Base-by-base conservation (phyloP, 2,888 invertebrate species). In the Nysson spinosus region DNA sequence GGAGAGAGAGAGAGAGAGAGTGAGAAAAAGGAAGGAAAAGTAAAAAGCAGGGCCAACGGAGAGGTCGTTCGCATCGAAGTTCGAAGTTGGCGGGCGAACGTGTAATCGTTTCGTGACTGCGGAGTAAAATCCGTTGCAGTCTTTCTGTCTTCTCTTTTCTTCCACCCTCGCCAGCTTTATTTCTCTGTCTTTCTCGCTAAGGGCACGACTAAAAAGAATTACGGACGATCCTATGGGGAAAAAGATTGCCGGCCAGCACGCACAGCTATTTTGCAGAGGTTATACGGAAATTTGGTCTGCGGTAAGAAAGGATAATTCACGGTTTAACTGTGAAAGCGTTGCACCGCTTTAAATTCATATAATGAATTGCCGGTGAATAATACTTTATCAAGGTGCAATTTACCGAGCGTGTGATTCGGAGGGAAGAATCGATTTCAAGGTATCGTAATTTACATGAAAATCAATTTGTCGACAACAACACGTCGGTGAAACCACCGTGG, bases 11-110 rank as follows among this genome's bases (percentile, higher is more conserved):
- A 11, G 20, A 1, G 42, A 58, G 46, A 34, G 28, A 43, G 35
- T 32, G 22, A 17, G 39, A 52, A 34, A 50, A 35, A 43, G 39
- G 43, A 19, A 35, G 51, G 35, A 50, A 47, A 46, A 58, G 49
- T 60, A 43, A 62, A 72, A 62, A 51, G 52, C 54, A 35, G 47
- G 35, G 46, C 34, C 56, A 14, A 50, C 50, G 49, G 67, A 78
- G 75, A 81, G 80, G 79, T 82, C 76, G 77, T 82, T 81, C 79
- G 79, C 81, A 80, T 81, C 77, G 52, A 63, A 77, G 72, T 75
- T 75, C 72, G 70, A 78, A 74, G 76, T 76, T 74, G 64, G 66
- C 75, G 71, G 70, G 60, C 65, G 66, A 69, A 66, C 69, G 49
- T 67, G 73, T 64, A 72, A 75, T 66, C 74, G 66, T 75, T 76